These are phyloP conservation scores for Indicator maculatus DNA, from an alignment of 2,113 vertebrate genomes.

Conservation along the genomic window DNA sequence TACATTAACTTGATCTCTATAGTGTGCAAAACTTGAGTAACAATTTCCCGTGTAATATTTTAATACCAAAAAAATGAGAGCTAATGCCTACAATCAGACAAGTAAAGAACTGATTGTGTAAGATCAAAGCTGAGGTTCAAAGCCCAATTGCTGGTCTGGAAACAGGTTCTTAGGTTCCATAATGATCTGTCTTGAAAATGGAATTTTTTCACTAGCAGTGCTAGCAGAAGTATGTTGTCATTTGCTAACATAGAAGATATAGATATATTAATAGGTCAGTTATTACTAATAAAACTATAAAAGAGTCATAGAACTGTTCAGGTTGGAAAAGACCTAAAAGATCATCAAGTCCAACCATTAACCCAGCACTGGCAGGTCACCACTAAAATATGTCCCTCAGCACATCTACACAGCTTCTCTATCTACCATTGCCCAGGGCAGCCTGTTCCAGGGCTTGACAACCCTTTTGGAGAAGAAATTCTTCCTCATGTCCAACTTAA, in stretches of 20 bases:
- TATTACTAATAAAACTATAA: not conserved
- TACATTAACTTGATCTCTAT: not conserved
- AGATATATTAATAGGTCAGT: not conserved
- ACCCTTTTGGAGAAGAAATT: no score
- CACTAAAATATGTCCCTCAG: no score
- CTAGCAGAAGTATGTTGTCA: not conserved
- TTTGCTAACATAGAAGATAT: rapidly evolving
- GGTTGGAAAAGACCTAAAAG: no score
- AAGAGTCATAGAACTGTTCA: no score
- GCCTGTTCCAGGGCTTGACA: no score
- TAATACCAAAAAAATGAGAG: not conserved
- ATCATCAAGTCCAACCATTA: no score
- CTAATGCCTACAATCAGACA: not conserved
- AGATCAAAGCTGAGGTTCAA: not conserved
- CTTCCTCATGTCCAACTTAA: no score
- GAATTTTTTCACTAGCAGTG: not conserved
- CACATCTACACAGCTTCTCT: no score
- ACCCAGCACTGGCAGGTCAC: no score
- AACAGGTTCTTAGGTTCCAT: not conserved
- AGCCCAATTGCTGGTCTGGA: not conserved
- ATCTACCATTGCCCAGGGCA: no score
- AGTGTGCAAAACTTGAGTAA: not conserved
- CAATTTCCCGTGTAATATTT: not conserved
- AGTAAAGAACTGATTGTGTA: not conserved
- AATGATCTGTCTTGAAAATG: not conserved